These are phyloP conservation scores for Drosophila seguyi DNA, from an alignment of 1,140 invertebrate species.

Conservation along the genomic window DNA sequence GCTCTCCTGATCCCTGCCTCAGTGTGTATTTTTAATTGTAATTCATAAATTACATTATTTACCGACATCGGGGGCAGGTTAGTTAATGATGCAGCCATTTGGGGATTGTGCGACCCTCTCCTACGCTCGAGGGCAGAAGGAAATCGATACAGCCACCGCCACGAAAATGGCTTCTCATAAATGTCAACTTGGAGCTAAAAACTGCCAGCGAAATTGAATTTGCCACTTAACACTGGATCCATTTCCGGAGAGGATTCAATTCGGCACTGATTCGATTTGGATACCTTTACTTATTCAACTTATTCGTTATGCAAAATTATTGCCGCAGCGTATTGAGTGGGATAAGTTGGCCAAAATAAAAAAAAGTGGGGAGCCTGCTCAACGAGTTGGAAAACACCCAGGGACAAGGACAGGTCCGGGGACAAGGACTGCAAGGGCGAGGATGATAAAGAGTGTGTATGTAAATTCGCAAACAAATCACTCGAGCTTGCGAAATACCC, in stretches of 20 bases:
- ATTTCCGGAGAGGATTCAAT: constrained; percentile 22
- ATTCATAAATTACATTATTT: constrained; percentile 75
- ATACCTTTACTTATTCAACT: constrained; percentile 68
- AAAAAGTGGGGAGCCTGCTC: constrained; percentile 46
- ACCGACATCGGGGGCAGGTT: constrained; percentile 36
- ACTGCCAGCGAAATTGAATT: constrained; percentile 66
- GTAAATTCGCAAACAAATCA: constrained; percentile 82
- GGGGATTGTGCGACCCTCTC: constrained; percentile 11
- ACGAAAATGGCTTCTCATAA: constrained; percentile 47
- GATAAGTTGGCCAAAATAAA: constrained; percentile 5
- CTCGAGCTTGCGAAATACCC: constrained; percentile 75
- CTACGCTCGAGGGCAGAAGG: neutral
- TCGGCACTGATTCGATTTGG: constrained; percentile 71
- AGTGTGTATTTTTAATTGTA: constrained; percentile 69
- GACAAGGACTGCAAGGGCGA: neutral
- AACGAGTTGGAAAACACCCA: constrained; percentile 77
- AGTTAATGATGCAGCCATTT: constrained; percentile 53
- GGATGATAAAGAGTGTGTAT: constrained; percentile 43
- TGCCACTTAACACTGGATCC: constrained; percentile 38
- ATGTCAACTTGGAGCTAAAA: constrained; percentile 43
- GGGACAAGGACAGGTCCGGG: no score
- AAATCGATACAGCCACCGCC: constrained; percentile 42
- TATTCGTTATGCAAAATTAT: constrained; percentile 79
- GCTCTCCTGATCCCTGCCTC: constrained; percentile 5
- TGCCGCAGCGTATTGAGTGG: constrained; percentile 51